Evolutionary conservation across 2,888 invertebrate genomes (phyloP).

Genomic region (Crocallis elinguaria): DNA sequence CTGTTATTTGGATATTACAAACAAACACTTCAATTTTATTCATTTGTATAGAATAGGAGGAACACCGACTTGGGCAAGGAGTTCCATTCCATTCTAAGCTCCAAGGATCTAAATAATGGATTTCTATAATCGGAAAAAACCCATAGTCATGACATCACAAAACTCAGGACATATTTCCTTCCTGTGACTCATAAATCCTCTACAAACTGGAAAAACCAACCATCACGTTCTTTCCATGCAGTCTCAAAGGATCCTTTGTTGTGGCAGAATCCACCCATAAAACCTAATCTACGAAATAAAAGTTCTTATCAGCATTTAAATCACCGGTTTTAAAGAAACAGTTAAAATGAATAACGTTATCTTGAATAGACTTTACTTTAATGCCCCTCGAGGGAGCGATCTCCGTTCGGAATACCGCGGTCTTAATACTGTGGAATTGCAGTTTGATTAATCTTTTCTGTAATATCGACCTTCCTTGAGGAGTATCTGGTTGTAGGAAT

Average conservation of each 20-base stretch:
- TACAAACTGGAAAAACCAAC: background rate
- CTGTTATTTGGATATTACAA: too few species aligned
- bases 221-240: background rate
- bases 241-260: background rate
- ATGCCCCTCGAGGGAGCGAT: constrained; percentile 8
- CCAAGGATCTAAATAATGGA: too few species aligned
- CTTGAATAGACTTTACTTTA: constrained; percentile 14
- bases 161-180: too few species aligned
- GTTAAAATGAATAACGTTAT: constrained; percentile 18
- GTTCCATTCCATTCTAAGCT: too few species aligned
- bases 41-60: too few species aligned
- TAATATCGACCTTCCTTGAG: background rate
- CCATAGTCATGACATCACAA: too few species aligned
- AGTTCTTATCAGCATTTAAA: constrained; percentile 22
- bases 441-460: constrained; percentile 37
- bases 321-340: constrained; percentile 17
- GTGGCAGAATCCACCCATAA: constrained; percentile 3
- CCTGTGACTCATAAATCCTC: too few species aligned
- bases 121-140: too few species aligned
- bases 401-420: background rate
- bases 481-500: too few species aligned
- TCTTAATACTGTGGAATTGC: constrained; percentile 38
- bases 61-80: too few species aligned
- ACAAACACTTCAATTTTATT: too few species aligned
- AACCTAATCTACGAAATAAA: constrained; percentile 11